phyloP scores from a whole-genome alignment of 2,888 invertebrate species.

The Cinara cedri region DNA sequence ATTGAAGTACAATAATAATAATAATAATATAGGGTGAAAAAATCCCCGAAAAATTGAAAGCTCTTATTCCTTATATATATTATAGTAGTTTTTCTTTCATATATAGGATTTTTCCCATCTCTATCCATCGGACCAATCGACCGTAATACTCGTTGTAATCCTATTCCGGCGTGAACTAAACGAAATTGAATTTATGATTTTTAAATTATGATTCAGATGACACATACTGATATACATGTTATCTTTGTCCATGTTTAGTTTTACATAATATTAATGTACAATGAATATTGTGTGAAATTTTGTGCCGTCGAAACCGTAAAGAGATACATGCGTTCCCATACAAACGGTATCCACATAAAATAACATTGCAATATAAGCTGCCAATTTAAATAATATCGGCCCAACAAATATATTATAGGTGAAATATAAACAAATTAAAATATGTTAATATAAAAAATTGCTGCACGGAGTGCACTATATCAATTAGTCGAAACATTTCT shows the following conservation, averaged over 20 bases:
- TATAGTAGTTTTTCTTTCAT: slow-evolving; percentile 3
- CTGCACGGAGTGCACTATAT: no score
- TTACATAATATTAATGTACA: neutral
- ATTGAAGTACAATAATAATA: slow-evolving; percentile 39
- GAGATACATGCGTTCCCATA: neutral
- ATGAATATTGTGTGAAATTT: no score
- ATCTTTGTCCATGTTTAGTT: neutral
- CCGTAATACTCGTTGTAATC: slow-evolving; percentile 46
- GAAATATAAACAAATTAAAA: no score
- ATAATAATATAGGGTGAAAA: slow-evolving; percentile 45
- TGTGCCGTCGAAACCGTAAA: neutral
- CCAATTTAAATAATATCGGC: no score
- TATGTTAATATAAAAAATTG: no score
- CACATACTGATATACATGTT: slow-evolving; percentile 8
- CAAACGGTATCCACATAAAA: no score
- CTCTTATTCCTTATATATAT: slow-evolving; percentile 20
- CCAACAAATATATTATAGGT: no score
- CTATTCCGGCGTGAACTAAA: slow-evolving; percentile 48
- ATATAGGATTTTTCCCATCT: slow-evolving; percentile 13
- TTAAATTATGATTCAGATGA: slow-evolving; percentile 32
- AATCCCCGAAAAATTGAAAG: slow-evolving; percentile 56
- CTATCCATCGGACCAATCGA: slow-evolving; percentile 38
- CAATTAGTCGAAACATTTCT: no score
- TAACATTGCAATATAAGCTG: no score
- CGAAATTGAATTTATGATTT: slow-evolving; percentile 52